Evolutionary conservation across 1,140 invertebrate species (phyloP).

Genomic region (Zaprionus kolodkinae): DNA sequence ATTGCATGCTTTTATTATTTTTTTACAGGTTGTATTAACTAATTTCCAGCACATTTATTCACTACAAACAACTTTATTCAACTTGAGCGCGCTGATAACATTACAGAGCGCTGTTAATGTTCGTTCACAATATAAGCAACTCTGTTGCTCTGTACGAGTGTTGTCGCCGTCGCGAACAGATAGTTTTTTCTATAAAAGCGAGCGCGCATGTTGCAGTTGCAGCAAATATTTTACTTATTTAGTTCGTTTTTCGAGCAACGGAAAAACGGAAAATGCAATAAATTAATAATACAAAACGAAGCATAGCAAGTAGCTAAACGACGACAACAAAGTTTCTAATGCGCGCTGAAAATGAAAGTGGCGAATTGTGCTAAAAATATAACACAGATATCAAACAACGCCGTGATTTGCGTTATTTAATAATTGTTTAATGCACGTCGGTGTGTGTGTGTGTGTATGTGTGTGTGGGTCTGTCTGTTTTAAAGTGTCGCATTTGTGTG

Average conservation of each 20-base stretch:
- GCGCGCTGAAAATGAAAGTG: constrained; percentile 29
- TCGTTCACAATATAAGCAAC: not conserved
- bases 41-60: not conserved
- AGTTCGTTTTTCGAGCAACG: constrained; percentile 10
- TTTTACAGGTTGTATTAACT: not conserved
- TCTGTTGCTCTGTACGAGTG: constrained; percentile 5
- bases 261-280: constrained; percentile 14
- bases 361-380: constrained; percentile 29
- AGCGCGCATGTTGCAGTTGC: constrained; percentile 28
- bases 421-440: constrained; percentile 5
- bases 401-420: constrained; percentile 60
- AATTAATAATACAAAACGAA: not conserved
- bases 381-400: constrained; percentile 16
- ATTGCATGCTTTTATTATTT: not conserved
- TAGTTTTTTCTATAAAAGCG: constrained; percentile 32
- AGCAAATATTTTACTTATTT: constrained; percentile 23
- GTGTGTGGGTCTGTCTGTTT: constrained; percentile 11
- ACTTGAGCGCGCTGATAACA: not conserved
- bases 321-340: constrained; percentile 6
- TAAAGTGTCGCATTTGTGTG: constrained; percentile 15
- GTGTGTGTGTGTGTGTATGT: constrained; percentile 19
- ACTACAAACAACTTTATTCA: not conserved
- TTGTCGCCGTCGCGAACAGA: constrained; percentile 20
- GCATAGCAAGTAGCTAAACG: not conserved
- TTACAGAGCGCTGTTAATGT: constrained; percentile 8